phyloP scores from a whole-genome alignment of 2,888 invertebrate species.

The Laspeyria flexula region DNA sequence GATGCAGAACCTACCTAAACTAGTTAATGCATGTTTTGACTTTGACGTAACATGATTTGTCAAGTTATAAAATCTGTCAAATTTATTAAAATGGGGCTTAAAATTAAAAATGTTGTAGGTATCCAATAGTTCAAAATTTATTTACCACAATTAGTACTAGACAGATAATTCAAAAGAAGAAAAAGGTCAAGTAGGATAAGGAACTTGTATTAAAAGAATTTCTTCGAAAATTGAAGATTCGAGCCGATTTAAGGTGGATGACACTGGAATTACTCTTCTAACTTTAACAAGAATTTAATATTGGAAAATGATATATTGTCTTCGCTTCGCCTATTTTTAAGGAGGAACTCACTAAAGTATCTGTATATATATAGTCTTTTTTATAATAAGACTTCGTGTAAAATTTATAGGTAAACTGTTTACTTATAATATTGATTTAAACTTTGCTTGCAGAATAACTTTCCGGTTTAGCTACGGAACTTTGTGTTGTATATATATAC shows the following conservation, averaged over 20 bases:
- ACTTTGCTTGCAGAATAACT: background rate
- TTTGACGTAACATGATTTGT: too few relatives aligned
- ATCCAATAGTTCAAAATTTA: too few relatives aligned
- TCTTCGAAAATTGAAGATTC: slow-evolving; percentile 53
- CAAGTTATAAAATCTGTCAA: slow-evolving; percentile 11
- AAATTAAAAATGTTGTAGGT: too few relatives aligned
- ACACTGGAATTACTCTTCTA: slow-evolving; percentile 47
- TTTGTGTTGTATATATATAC: slow-evolving; percentile 19
- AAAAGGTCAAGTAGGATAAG: slow-evolving; percentile 1
- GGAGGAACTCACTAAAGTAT: slow-evolving; percentile 1
- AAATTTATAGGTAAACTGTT: too few relatives aligned
- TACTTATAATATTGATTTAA: background rate
- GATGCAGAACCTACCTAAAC: too few relatives aligned
- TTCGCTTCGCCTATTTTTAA: slow-evolving; percentile 22
- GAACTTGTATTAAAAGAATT: slow-evolving; percentile 23
- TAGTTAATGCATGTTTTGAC: too few relatives aligned
- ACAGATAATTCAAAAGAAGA: slow-evolving; percentile 5
- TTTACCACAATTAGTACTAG: too few relatives aligned
- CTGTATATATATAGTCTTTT: background rate
- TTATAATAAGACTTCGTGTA: background rate
- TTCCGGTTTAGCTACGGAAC: background rate
- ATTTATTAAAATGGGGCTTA: background rate
- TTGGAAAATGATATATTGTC: slow-evolving; percentile 37
- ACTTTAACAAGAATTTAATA: slow-evolving; percentile 33
- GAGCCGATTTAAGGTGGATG: slow-evolving; percentile 46